Evolutionary conservation across 1,140 invertebrate species (phyloP).

Genomic region (Vanessa atalanta): DNA sequence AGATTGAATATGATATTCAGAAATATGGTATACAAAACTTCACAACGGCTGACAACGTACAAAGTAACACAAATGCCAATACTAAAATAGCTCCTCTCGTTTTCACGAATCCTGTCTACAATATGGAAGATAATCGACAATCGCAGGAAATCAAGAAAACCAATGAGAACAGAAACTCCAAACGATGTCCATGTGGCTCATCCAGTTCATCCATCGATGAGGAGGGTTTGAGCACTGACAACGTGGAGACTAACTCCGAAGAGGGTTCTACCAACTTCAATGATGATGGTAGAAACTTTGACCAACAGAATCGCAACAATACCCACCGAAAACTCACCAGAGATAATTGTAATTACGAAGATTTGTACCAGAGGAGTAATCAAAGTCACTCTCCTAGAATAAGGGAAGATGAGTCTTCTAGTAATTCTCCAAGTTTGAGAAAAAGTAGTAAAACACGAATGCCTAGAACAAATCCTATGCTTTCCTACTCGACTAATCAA

Average conservation of each 20-base stretch:
- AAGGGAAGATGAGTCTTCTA: constrained; percentile 73
- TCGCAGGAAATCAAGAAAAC: constrained; percentile 66
- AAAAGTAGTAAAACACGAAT: constrained; percentile 74
- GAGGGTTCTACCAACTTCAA: constrained; percentile 79
- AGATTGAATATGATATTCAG: constrained; percentile 79
- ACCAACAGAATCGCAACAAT: constrained; percentile 80
- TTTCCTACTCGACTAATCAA: constrained; percentile 76
- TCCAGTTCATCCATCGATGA: constrained; percentile 82
- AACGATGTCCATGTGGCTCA: constrained; percentile 76
- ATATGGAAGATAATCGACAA: constrained; percentile 82
- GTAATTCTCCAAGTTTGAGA: constrained; percentile 74
- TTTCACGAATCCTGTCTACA: constrained; percentile 93
- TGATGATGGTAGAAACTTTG: constrained; percentile 76
- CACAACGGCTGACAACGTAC: constrained; percentile 76
- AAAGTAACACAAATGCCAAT: constrained; percentile 78
- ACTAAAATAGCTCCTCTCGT: constrained; percentile 85
- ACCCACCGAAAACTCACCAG: constrained; percentile 77
- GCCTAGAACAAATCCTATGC: constrained; percentile 80
- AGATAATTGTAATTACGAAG: constrained; percentile 77
- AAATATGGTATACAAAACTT: constrained; percentile 81
- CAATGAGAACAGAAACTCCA: constrained; percentile 75
- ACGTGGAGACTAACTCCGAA: constrained; percentile 80
- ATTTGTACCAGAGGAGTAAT: constrained; percentile 77
- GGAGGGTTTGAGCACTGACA: constrained; percentile 80
- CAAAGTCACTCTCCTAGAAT: constrained; percentile 70